Base-by-base conservation (phyloP, 2,797 vertebrate species). In the Craterocephalus amniculus region DNA sequence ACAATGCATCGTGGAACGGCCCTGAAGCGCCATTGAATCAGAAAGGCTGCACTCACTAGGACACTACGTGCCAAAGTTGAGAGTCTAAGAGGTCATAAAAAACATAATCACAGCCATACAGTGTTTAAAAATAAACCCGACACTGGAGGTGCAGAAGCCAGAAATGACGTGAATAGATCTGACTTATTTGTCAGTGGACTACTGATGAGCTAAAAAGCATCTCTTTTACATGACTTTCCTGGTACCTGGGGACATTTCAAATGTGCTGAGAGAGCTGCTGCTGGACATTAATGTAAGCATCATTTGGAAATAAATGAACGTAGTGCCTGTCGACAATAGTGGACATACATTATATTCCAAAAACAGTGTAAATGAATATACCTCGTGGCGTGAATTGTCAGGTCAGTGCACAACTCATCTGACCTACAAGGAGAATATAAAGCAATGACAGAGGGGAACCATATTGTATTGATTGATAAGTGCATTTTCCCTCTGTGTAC, bases 391-490 rank as follows among this genome's bases (percentile, higher is more conserved):
- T 72, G 83, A 84, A 83, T 83, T 89, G 77, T 79, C 83, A 84
- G 90, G 90, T 92, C 90, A 91, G 74, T 86, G 88, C 83, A 79
- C 87, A 85, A 76, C 76, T 83, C 84, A 56, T 91, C 79, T 91
- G 93, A 91, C 92, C 92, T 89, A 91, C 88, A 90, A 91, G 87
- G 76, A 78, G 85, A 83, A 85, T 60, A 87, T 80, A 80, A 88
- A 90, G 84, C 87, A 76, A 69, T 76, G 80, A 80, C 84, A 80
- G 85, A 73, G 70, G 51, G 48, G 79, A 86, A 70, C 85, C 85
- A 88, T 87, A 87, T 88, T 79, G 68, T 91, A 93, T 93, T 89
- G 93, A 94, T 86, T 92, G 83, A 90, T 91, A 90, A 92, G 92
- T 93, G 91, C 91, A 88, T 92, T 92, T 92, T 89, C 82, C 78